phyloP scores from a whole-genome alignment of 2,797 vertebrate species.

The Helicolenus hilgendorfi region DNA sequence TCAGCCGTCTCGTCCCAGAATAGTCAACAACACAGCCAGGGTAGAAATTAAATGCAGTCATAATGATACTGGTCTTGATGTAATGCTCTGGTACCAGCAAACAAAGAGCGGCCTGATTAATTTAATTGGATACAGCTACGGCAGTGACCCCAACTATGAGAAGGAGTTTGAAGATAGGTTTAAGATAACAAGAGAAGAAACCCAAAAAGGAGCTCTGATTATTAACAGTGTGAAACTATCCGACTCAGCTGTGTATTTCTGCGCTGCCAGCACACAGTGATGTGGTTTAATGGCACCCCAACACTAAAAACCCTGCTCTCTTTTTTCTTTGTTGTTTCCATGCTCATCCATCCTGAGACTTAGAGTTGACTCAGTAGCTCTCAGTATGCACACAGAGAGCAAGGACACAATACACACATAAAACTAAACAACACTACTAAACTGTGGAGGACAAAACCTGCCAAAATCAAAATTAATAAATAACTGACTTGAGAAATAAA shows the following conservation, averaged over 20 bases:
- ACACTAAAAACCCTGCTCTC: not conserved
- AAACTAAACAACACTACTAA: too few relatives aligned
- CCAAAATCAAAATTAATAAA: too few relatives aligned
- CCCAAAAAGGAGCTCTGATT: slow-evolving; percentile 13
- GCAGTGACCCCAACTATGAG: not conserved
- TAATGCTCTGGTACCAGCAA: slow-evolving; percentile 81
- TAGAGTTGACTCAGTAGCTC: not conserved
- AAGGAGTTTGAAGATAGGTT: slow-evolving; percentile 32
- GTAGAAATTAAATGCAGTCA: slow-evolving; percentile 65
- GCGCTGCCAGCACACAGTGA: slow-evolving; percentile 54
- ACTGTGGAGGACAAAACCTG: too few relatives aligned
- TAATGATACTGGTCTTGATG: not conserved
- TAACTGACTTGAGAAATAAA: too few relatives aligned
- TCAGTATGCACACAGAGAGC: not conserved
- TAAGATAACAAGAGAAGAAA: slow-evolving; percentile 29
- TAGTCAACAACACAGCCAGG: not conserved
- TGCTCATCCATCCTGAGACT: not conserved
- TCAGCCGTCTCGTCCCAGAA: slow-evolving; percentile 18
- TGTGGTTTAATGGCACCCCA: not conserved
- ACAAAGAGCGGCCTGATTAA: not conserved
- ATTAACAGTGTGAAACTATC: slow-evolving; percentile 2
- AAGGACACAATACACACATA: not conserved
- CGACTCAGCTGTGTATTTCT: slow-evolving; percentile 68
- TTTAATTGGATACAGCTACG: slow-evolving; percentile 41
- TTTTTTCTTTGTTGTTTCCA: not conserved